Evolutionary conservation across 2,797 vertebrate species (phyloP).

Genomic region (Cetoscarus ocellatus): DNA sequence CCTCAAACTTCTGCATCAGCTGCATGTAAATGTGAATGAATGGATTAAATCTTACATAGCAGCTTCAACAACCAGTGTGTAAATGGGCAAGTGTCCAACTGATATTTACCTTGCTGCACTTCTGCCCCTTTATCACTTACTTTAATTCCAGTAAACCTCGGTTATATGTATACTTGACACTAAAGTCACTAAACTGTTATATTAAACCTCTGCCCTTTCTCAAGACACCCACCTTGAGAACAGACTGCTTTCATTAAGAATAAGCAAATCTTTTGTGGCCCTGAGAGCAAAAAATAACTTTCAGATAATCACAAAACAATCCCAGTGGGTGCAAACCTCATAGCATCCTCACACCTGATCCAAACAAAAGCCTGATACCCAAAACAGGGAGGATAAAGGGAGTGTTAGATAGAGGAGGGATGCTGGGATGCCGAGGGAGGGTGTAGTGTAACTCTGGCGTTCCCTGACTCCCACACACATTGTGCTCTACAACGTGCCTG

Average conservation of each 20-base stretch:
- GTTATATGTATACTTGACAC: no score
- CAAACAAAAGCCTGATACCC: constrained; percentile 1
- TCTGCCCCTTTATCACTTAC: no score
- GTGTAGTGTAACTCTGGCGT: constrained; percentile 22
- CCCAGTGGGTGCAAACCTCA: not conserved
- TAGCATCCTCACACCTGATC: not conserved
- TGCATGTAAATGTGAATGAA: no score
- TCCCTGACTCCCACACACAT: constrained; percentile 53
- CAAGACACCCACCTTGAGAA: not conserved
- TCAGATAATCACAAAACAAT: not conserved
- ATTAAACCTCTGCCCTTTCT: not conserved
- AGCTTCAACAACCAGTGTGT: no score
- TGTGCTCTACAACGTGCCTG: constrained; percentile 39
- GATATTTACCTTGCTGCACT: no score
- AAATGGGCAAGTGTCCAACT: no score
- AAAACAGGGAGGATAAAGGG: constrained; percentile 7
- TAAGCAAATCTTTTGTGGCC: no score
- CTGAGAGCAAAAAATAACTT: not conserved
- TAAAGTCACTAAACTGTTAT: no score
- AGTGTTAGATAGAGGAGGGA: not conserved
- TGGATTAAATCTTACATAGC: no score
- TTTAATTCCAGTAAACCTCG: no score
- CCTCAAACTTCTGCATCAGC: no score
- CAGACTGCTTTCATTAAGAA: not conserved
- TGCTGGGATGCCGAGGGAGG: constrained; percentile 8